Percentiles rank a stretch among this genome's conserved stretches.
Evolutionary conservation across 2,888 invertebrate genomes (phyloP).

Genomic region (Homarus gammarus): DNA sequence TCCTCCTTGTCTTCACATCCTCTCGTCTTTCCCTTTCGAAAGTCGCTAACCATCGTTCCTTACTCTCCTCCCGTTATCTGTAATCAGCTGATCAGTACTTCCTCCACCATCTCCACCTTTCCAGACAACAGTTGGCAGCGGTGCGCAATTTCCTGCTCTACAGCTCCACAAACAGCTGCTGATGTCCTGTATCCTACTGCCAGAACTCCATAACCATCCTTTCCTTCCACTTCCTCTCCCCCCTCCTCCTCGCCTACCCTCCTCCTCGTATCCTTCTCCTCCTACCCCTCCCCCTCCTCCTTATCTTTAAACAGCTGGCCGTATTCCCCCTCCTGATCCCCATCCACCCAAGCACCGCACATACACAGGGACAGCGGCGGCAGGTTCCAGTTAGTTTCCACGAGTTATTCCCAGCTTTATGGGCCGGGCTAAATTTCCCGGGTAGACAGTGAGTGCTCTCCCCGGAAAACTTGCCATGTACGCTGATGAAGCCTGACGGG

Average conservation of each 20-base stretch:
- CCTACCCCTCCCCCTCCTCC: constrained; percentile 36
- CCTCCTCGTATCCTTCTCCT: constrained; percentile 2
- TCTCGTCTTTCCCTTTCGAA: constrained; percentile 30
- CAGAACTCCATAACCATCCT: constrained; percentile 56
- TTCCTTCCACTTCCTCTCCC: constrained; percentile 25
- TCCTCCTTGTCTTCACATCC: neutral
- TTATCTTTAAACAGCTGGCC: constrained; percentile 62
- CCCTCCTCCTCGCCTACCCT: neutral
- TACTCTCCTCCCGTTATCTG: constrained; percentile 33
- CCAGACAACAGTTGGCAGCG: constrained; percentile 36
- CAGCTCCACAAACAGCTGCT: constrained; percentile 41
- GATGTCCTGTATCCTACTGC: constrained; percentile 43
- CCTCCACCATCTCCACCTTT: constrained; percentile 21
- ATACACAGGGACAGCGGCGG: constrained; percentile 66
- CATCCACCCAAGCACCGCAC: constrained; percentile 69
- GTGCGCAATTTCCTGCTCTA: constrained; percentile 36
- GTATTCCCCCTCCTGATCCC: constrained; percentile 62
- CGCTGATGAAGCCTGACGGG: constrained; percentile 69
- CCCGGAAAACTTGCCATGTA: constrained; percentile 71
- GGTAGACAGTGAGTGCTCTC: constrained; percentile 72
- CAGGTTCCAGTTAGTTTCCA: constrained; percentile 72
- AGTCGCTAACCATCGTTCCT: constrained; percentile 21
- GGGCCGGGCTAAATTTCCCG: constrained; percentile 70
- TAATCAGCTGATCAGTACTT: constrained; percentile 54
- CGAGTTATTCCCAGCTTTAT: constrained; percentile 72